Evolutionary conservation across 2,797 vertebrate species (phyloP), one percentile per base, ranked within the genome.

Genomic region (Pitangus sulphuratus): DNA sequence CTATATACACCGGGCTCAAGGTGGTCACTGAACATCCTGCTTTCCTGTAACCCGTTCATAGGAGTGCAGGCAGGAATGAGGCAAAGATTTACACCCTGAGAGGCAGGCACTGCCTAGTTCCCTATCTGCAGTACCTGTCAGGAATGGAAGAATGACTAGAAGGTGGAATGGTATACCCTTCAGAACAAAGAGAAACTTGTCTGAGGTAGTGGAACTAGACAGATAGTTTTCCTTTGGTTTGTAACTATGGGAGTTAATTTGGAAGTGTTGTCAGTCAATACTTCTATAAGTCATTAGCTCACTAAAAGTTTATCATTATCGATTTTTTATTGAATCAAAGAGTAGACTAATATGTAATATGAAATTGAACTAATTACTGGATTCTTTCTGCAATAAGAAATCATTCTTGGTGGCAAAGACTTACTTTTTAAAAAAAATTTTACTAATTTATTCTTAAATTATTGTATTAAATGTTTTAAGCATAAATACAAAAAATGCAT

Each of bases 1-100:
- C 60, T 7, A 0, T 40, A 76, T 18, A 54, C 0, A 0, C 57
- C 83, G 70, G 51, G 11, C 60, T 68, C 51, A 16, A 37, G 15
- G 47, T 66, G 68, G 13, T n/a, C 40, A n/a, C 31, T n/a, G 47
- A 58, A 24, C 14, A 88, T 3, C 14, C 22, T 58, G 25, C 7
- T 40, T 62, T 64, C n/a, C 17, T 25, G 12, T 21, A 83, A 45
- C 28, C 6, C 44, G 1, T 15, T 64, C 56, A 45, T 31, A 57
- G 44, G 40, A 51, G 64, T 1, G 12, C 37, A 47, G 77, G 40
- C 35, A 66, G 47, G 33, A 66, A 47, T 8, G 15, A 66, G 51
- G 40, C 37, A 87, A 61, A 40, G 1, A 42, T 42, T 64, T 71
- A 11, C 47, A 45, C 13, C 28, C 21, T 10, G 20, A 48, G 48